Evolutionary conservation across 2,797 vertebrate genomes (phyloP), one percentile per base, ranked within the genome.

Genomic region (Rousettus madagascariensis): DNA sequence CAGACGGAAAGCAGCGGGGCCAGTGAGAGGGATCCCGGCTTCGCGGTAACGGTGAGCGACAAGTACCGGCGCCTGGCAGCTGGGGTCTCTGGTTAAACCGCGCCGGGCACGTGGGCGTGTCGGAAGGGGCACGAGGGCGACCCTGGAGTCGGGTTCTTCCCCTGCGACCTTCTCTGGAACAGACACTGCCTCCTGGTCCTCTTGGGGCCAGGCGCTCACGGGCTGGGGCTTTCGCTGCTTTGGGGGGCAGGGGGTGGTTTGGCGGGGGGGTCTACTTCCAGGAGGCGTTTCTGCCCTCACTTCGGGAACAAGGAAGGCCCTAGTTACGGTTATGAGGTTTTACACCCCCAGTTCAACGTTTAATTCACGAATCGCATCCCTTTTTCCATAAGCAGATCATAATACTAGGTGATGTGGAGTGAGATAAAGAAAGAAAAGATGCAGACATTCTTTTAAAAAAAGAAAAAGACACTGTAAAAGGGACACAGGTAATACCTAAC

Each of bases 11-110:
- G 33, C 33, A 33, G 33, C 33, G 33, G 33, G 33, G 33, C 33
- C 33, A 33, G 33, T 33, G 71, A n/a, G 38, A 78, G 41, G 71
- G 36, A 38, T 20, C n/a, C 5, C 11, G 66, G n/a, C 2, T 77
- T 30, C 5, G 6, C 6, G 33, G 49, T 5, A 17, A 63, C 15
- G 51, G 66, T 5, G 1, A 33, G 7, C 7, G 30, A 3, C 1
- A 0, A 5, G 2, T 8, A 5, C 4, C 2, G 0, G 55, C 68
- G n/a, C 43, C 33, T 3, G 28, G 78, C 17, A 63, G 17, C 2
- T 9, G 46, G 74, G 36, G 72, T 19, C 66, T 51, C 79, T 89
- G 1, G 46, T 46, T 46, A 46, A 46, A 46, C 46, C 46, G 43
- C 43, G 43, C 43, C 43, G 43, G 43, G 43, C 11, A 46, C 11